phyloP scores from a whole-genome alignment of 2,797 vertebrate genomes.

The Austrolebias charrua region DNA sequence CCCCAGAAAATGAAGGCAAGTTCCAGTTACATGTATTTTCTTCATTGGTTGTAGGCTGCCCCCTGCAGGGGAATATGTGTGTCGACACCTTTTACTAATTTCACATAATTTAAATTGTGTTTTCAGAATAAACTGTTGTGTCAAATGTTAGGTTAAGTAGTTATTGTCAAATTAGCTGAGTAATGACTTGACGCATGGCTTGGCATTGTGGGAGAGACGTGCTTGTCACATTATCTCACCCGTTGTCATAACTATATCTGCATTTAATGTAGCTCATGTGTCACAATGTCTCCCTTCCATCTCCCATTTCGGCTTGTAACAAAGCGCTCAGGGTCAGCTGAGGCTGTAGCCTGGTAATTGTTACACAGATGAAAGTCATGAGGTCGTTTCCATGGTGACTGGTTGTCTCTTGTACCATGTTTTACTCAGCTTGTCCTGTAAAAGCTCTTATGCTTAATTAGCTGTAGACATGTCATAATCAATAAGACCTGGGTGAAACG shows the following conservation, averaged over 20 bases:
- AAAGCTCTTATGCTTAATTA: slow-evolving; percentile 6
- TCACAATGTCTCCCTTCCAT: slow-evolving; percentile 45
- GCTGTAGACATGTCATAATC: background rate
- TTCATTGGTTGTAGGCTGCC: slow-evolving; percentile 36
- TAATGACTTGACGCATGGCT: slow-evolving; percentile 24
- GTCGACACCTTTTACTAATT: slow-evolving; percentile 8
- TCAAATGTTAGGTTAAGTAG: slow-evolving; percentile 27
- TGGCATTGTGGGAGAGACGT: slow-evolving; percentile 14
- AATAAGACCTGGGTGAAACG: slow-evolving; percentile 1
- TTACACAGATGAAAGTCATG: slow-evolving; percentile 33
- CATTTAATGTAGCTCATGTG: slow-evolving; percentile 52
- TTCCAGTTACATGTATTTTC: too few species aligned
- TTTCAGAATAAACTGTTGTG: slow-evolving; percentile 8
- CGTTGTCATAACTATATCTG: slow-evolving; percentile 54
- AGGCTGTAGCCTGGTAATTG: slow-evolving; percentile 36
- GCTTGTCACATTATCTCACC: slow-evolving; percentile 49
- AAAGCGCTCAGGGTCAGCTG: slow-evolving; percentile 46
- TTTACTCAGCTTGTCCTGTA: slow-evolving; percentile 2
- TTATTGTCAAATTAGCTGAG: slow-evolving; percentile 17
- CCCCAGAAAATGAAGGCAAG: too few species aligned
- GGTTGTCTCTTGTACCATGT: slow-evolving; percentile 23
- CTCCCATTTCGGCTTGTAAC: slow-evolving; percentile 67
- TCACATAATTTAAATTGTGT: background rate
- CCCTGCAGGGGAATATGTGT: slow-evolving; percentile 51
- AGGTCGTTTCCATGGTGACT: slow-evolving; percentile 38